Percentiles rank a stretch among this genome's conserved stretches.
phyloP scores from a whole-genome alignment of 2,888 invertebrate genomes.

The Drosophila meridiana region DNA sequence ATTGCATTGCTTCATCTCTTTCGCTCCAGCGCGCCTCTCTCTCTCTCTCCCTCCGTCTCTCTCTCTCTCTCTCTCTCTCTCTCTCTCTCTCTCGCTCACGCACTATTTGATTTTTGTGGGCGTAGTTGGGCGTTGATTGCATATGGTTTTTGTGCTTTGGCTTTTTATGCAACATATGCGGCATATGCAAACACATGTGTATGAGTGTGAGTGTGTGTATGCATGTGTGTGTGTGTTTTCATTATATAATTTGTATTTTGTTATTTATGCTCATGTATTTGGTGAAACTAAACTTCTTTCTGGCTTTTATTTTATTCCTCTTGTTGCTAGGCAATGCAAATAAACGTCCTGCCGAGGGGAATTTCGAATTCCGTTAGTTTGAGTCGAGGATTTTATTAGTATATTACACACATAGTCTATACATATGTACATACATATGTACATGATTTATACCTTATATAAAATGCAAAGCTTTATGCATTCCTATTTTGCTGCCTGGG shows the following conservation, averaged over 20 bases:
- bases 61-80: slow-evolving; percentile 17
- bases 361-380: not conserved
- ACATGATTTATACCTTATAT: slow-evolving; percentile 49
- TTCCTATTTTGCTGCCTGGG: slow-evolving; percentile 24
- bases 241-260: slow-evolving; percentile 75
- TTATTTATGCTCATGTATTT: slow-evolving; percentile 61
- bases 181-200: slow-evolving; percentile 37
- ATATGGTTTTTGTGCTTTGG: slow-evolving; percentile 70
- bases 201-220: not conserved
- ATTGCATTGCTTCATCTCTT: slow-evolving; percentile 48
- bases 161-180: slow-evolving; percentile 76
- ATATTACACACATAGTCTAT: slow-evolving; percentile 7
- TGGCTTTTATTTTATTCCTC: slow-evolving; percentile 13
- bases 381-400: slow-evolving; percentile 27
- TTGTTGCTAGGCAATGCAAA: slow-evolving; percentile 64
- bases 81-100: slow-evolving; percentile 5
- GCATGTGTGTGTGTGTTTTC: slow-evolving; percentile 30
- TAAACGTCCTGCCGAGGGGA: slow-evolving; percentile 6
- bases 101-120: slow-evolving; percentile 40
- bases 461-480: slow-evolving; percentile 45
- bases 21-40: not conserved
- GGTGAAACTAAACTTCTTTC: slow-evolving; percentile 44
- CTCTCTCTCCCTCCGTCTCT: slow-evolving; percentile 1
- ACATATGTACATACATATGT: not conserved
- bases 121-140: slow-evolving; percentile 59